Evolutionary conservation across 2,888 invertebrate species (phyloP).

Genomic region (Gandaritis pyraliata): DNA sequence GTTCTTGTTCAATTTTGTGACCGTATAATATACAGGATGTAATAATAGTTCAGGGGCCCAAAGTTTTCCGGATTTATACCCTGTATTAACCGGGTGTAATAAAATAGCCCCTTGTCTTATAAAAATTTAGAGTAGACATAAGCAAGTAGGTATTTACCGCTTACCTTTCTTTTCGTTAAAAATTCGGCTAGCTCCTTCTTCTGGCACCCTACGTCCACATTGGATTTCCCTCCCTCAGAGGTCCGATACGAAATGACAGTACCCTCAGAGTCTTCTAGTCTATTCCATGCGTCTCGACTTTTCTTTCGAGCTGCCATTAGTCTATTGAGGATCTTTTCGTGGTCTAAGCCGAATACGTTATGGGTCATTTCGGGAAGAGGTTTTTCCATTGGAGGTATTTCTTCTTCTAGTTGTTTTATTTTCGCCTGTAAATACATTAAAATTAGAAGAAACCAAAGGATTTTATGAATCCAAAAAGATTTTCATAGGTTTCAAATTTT

Average conservation of each 20-base stretch:
- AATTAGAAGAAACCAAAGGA: no score
- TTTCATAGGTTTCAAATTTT: no score
- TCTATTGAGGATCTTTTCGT: conserved; percentile 85
- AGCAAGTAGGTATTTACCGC: conserved; percentile 10
- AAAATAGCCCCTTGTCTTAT: no score
- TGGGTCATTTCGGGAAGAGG: conserved; percentile 88
- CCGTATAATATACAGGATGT: no score
- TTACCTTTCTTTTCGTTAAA: conserved; percentile 79
- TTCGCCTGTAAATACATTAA: conserved; percentile 59
- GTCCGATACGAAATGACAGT: conserved; percentile 67
- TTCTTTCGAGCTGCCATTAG: conserved; percentile 80
- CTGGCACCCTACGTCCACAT: conserved; percentile 61
- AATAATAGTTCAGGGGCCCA: no score
- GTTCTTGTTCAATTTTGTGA: no score
- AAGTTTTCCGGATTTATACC: no score
- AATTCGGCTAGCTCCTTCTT: conserved; percentile 82
- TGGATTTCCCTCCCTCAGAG: conserved; percentile 37
- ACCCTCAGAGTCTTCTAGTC: conserved; percentile 47
- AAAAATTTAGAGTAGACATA: no score
- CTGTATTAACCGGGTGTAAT: no score
- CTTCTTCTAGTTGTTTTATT: conserved; percentile 71
- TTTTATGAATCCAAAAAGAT: no score
- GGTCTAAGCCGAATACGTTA: conserved; percentile 88
- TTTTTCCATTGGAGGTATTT: conserved; percentile 62
- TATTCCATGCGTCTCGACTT: conserved; percentile 82